Conservation (phyloP, 2,888 invertebrate genomes). For the Sminthurides aquaticus region DNA sequence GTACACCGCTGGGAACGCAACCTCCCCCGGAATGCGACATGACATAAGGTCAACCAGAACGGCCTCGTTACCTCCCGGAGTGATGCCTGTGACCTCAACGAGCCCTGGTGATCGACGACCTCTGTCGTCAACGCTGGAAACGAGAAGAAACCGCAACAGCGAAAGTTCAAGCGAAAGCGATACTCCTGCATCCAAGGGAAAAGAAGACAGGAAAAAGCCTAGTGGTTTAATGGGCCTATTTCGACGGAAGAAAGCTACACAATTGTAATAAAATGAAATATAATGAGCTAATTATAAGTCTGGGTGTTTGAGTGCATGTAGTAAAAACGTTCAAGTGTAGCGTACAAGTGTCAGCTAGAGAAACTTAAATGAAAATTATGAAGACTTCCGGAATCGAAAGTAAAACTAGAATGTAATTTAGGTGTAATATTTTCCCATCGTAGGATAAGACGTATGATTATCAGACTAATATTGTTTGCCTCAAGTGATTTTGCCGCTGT, state of each 20-base stretch:
- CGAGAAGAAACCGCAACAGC: constrained; percentile 43
- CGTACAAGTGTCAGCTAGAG: no score
- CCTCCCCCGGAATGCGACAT: background rate
- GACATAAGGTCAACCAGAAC: background rate
- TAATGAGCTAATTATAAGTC: no score
- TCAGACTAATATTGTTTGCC: no score
- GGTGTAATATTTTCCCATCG: no score
- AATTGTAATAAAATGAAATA: no score
- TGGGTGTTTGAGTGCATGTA: no score
- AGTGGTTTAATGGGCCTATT: constrained; percentile 45
- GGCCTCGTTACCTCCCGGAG: constrained; percentile 28
- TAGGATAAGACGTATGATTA: no score
- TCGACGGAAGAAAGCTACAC: constrained; percentile 44
- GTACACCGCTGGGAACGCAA: background rate
- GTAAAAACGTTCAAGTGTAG: no score
- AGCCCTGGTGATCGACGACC: background rate
- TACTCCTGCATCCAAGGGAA: constrained; percentile 43
- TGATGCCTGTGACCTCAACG: constrained; percentile 10
- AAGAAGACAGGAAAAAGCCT: constrained; percentile 45
- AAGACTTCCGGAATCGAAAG: no score
- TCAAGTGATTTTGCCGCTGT: no score
- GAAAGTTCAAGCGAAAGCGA: constrained; percentile 48
- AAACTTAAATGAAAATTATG: no score
- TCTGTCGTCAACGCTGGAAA: constrained; percentile 13
- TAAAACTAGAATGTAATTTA: no score